Evolutionary conservation across 2,797 vertebrate genomes (phyloP).

Genomic region (Hemibagrus guttatus): DNA sequence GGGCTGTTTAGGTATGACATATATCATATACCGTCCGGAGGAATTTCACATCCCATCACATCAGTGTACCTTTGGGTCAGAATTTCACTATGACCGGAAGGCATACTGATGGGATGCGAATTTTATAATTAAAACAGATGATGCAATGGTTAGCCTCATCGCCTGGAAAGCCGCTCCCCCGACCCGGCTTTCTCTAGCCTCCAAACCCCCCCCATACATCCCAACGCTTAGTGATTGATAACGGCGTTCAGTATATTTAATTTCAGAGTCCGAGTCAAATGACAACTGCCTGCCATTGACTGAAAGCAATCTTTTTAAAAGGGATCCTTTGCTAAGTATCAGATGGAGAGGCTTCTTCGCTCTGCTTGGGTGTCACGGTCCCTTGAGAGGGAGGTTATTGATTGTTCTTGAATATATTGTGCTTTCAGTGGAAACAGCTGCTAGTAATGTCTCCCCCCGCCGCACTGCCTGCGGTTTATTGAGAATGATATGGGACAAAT

Average conservation of each 20-base stretch:
- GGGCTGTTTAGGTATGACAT: slow-evolving; percentile 26
- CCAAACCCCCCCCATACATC: slow-evolving; percentile 36
- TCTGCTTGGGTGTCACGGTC: slow-evolving; percentile 87
- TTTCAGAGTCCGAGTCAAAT: slow-evolving; percentile 86
- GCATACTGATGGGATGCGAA: slow-evolving; percentile 67
- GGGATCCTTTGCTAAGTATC: slow-evolving; percentile 89
- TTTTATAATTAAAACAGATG: slow-evolving; percentile 79
- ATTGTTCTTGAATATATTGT: slow-evolving; percentile 91
- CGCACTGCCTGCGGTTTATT: slow-evolving; percentile 66
- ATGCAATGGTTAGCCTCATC: slow-evolving; percentile 74
- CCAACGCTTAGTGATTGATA: slow-evolving; percentile 79
- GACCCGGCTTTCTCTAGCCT: not conserved
- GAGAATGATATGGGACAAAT: slow-evolving; percentile 82
- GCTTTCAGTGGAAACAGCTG: slow-evolving; percentile 85
- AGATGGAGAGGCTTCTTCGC: slow-evolving; percentile 87
- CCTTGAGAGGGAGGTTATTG: slow-evolving; percentile 83
- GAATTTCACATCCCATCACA: slow-evolving; percentile 52
- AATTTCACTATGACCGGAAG: slow-evolving; percentile 54
- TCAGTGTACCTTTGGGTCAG: not conserved
- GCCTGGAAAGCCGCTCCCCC: slow-evolving; percentile 65
- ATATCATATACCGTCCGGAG: slow-evolving; percentile 65
- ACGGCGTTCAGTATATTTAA: slow-evolving; percentile 85
- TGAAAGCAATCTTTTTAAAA: slow-evolving; percentile 97
- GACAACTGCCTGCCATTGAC: slow-evolving; percentile 89
- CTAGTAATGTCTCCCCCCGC: slow-evolving; percentile 74